Base-by-base conservation (phyloP, 1,140 invertebrate species). In the Halesus radiatus region DNA sequence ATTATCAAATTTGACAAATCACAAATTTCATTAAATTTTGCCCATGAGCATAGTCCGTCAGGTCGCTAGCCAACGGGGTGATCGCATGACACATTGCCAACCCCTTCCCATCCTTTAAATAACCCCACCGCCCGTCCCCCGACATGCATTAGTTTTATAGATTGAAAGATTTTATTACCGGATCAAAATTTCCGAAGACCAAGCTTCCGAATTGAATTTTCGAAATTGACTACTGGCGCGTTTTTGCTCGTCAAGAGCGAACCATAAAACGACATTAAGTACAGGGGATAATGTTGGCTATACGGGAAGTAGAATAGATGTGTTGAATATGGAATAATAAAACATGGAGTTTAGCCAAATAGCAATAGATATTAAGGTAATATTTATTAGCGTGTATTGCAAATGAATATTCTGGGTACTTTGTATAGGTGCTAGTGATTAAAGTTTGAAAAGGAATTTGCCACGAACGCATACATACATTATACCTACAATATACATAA, bases 141-240 rank as follows among this genome's bases (percentile, higher is more conserved):
- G 50, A 20, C 70, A 56, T 79, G 77, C 74, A 82, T 82, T 82
- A 82, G 78, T 82, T 79, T 82, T 80, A 82, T 82, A 79, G 81
- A 82, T 82, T 80, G 77, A 75, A 81, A 79, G 72, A 70, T 80
- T 77, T 82, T 82, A 82, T 77, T 77, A 72, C 78, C 81, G 81
- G 81, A 82, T 82, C 81, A 82, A 82, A 82, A 82, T 74, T 82
- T 82, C 50, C 54, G 6, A 53, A 70, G 72, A 76, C 23, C 56
- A 66, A 76, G 64, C 72, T 73, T 79, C 73, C 45, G 74, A 76
- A 77, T 79, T 76, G 52, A 79, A 66, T 50, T 77, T 81, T 78
- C 26, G 52, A 79, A 52, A 64, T 52, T 66, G 45, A 60, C 58
- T 77, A 60, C 58, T 68, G 32, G 54, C 54, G n/a, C 13, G 68